phyloP scores from a whole-genome alignment of 2,797 vertebrate genomes.

The Coreius guichenoti region DNA sequence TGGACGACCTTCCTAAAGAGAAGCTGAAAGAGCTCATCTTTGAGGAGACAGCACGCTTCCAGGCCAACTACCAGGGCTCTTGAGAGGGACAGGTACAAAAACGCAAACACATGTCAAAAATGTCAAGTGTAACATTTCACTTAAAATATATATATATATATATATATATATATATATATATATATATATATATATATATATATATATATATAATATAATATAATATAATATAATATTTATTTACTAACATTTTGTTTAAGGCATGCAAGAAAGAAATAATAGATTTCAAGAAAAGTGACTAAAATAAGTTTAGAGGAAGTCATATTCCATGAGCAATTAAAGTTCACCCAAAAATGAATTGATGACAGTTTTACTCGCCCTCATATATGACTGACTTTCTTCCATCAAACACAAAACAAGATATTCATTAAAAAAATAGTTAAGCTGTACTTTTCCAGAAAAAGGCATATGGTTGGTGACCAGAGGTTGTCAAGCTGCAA shows the following conservation, averaged over 20 bases:
- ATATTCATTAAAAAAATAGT: neutral
- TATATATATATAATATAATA: too few species aligned
- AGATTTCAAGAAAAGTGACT: neutral
- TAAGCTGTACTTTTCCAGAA: neutral
- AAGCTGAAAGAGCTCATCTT: slow-evolving; percentile 91
- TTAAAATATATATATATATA: neutral
- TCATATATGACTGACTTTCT: neutral
- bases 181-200: too few species aligned
- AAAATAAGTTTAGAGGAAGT: neutral
- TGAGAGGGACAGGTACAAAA: slow-evolving; percentile 71
- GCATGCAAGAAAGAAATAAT: neutral
- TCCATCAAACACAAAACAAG: neutral
- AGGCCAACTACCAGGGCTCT: slow-evolving; percentile 81
- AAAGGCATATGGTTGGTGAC: neutral
- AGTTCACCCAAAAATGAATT: neutral
- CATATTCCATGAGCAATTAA: neutral
- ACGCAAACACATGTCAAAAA: neutral
- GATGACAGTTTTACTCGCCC: neutral
- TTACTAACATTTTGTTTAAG: neutral
- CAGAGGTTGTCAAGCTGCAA: neutral
- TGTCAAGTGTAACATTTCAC: neutral
- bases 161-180: too few species aligned
- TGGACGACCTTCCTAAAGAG: slow-evolving; percentile 91
- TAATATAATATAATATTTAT: too few species aligned
- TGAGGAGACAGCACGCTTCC: slow-evolving; percentile 87